These are phyloP conservation scores for Caenorhabditis virilis DNA, from an alignment of 2,888 invertebrate species.

Conservation along the genomic window DNA sequence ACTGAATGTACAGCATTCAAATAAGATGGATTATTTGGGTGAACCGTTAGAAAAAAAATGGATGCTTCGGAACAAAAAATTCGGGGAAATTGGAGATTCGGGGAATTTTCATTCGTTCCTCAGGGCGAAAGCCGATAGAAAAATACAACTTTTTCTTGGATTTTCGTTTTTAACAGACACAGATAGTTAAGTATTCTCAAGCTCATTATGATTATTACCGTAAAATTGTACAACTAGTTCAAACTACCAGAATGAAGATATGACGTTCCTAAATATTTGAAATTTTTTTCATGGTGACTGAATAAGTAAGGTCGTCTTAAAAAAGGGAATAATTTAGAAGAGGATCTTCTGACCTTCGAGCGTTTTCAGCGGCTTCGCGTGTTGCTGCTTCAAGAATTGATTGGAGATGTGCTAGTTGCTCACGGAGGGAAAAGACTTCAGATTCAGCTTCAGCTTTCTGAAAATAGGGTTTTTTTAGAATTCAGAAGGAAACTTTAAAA, in stretches of 20 bases:
- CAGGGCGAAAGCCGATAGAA: slow-evolving; percentile 9
- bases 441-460: slow-evolving; percentile 33
- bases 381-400: slow-evolving; percentile 45
- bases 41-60: slow-evolving; percentile 1
- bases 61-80: too few species aligned
- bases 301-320: not conserved
- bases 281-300: not conserved
- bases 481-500: not conserved
- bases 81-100: not conserved
- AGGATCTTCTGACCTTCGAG: slow-evolving; percentile 51
- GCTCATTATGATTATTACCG: too few species aligned
- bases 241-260: too few species aligned
- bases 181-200: too few species aligned
- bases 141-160: slow-evolving; percentile 30
- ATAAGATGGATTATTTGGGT: too few species aligned
- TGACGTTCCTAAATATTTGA: slow-evolving; percentile 31
- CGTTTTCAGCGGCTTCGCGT: slow-evolving; percentile 52
- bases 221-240: too few species aligned
- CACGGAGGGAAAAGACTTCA: slow-evolving; percentile 41
- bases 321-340: slow-evolving; percentile 30
- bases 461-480: slow-evolving; percentile 4
- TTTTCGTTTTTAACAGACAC: slow-evolving; percentile 14
- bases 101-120: slow-evolving; percentile 21
- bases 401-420: slow-evolving; percentile 41
- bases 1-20: too few species aligned